Evolutionary conservation across 2,797 vertebrate species (phyloP), one percentile per base, ranked within the genome.

Genomic region (Agapornis canus): DNA sequence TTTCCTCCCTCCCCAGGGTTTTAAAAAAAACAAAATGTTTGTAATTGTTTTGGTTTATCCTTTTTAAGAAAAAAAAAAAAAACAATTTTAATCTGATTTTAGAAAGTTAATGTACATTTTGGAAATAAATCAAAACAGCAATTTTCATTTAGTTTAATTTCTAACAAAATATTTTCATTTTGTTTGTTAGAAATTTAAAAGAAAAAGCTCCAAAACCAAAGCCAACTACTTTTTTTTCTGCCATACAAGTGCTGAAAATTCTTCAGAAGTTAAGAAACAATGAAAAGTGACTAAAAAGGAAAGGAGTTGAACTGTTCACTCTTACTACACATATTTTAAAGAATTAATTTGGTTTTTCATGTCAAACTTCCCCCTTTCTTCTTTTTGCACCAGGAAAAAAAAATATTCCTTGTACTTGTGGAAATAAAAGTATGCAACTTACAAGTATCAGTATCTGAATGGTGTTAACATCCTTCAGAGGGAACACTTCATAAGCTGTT

Each of bases 381-480:
- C 5, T 45, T 82, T 32, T 70, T 29, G 13, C 7, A 78, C 8
- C 4, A 40, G 13, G 79, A 35, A 47, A 1, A 0, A 9, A 31
- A 0, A 1, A 22, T 7, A 27, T 9, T 9, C 15, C 7, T 37
- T 47, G 2, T 40, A 77, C 19, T 68, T 1, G 1, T 16, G 47
- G 16, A 15, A 71, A 6, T 19, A 37, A 11, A 27, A 48, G 18
- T 48, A n/a, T 4, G 64, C 84, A 85, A 75, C 13, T 32, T n/a
- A 13, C 0, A 2, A 39, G 20, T 45, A 7, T 64, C 25, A 57
- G 15, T 43, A 17, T 1, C 12, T 83, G 27, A 68, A 20, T 45
- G 12, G 1, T 31, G 12, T 9, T 43, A 16, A 5, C 6, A 40
- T 42, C 10, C 16, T 69, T 71, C 16, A n/a, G 6, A 70, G 19